Conservation (phyloP, 2,888 invertebrate genomes). For the Diarsia rubi region DNA sequence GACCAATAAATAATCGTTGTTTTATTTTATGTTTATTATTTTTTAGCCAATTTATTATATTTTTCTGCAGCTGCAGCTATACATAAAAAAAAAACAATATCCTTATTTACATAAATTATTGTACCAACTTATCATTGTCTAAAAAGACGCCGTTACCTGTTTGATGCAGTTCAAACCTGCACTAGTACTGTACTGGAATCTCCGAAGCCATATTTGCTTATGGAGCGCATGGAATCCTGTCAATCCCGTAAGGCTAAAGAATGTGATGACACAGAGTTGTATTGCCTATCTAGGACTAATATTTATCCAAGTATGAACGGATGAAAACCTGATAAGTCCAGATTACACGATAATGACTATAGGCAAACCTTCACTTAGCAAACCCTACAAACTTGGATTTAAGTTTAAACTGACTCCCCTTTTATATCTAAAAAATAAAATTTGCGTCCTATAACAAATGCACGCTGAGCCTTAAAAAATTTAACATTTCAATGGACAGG, state of each 20-base stretch:
- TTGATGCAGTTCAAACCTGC: neutral
- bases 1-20: neutral
- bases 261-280: conserved; percentile 35
- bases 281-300: conserved; percentile 13
- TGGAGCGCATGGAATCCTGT: conserved; percentile 23
- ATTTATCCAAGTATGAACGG: conserved; percentile 24
- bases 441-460: too few species aligned
- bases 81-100: neutral
- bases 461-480: too few species aligned
- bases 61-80: neutral
- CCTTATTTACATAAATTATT: neutral
- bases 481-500: too few species aligned
- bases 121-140: neutral
- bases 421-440: too few species aligned
- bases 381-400: too few species aligned
- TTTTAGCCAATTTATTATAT: neutral
- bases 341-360: neutral
- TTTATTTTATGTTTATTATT: neutral
- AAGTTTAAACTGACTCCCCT: too few species aligned
- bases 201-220: conserved; percentile 10
- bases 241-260: conserved; percentile 24
- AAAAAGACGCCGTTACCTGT: neutral
- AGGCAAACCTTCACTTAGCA: neutral
- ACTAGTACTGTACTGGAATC: conserved; percentile 12
- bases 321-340: conserved; percentile 1